phyloP scores from a whole-genome alignment of 2,113 vertebrate genomes.

The Cinclus cinclus region DNA sequence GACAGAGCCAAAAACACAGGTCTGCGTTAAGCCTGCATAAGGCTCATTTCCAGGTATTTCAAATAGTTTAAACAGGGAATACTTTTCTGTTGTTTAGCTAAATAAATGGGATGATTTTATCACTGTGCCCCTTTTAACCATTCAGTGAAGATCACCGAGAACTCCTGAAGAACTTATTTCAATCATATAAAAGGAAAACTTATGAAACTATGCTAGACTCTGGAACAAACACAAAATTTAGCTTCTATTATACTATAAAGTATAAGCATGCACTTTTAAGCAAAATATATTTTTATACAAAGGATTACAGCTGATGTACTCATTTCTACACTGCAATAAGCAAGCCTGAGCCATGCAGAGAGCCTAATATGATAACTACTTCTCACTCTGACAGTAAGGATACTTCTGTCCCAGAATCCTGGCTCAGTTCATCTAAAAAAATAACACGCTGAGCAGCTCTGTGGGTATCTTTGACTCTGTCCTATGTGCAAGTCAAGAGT shows the following conservation, averaged over 20 bases:
- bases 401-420: conserved; percentile 27
- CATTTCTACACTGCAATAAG: neutral
- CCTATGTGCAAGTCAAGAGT: conserved; percentile 53
- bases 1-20: neutral
- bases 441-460: conserved; percentile 32
- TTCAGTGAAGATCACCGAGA: neutral
- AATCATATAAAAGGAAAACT: neutral
- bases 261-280: neutral
- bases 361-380: conserved; percentile 56
- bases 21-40: neutral
- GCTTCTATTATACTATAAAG: neutral
- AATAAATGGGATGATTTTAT: neutral
- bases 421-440: conserved; percentile 43
- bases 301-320: neutral
- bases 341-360: conserved; percentile 19
- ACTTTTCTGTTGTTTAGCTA: neutral
- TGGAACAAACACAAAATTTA: neutral
- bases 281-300: neutral
- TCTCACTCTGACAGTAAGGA: conserved; percentile 57
- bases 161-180: neutral
- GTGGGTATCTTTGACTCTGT: conserved; percentile 11
- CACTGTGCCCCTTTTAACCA: neutral
- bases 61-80: neutral
- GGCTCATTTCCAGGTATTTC: neutral
- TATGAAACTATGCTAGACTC: neutral